A percentile compares a stretch with the other conserved stretches of the same genome.
Conservation (phyloP, 2,888 invertebrate species). For the Drosophila nr. perissopoda region DNA sequence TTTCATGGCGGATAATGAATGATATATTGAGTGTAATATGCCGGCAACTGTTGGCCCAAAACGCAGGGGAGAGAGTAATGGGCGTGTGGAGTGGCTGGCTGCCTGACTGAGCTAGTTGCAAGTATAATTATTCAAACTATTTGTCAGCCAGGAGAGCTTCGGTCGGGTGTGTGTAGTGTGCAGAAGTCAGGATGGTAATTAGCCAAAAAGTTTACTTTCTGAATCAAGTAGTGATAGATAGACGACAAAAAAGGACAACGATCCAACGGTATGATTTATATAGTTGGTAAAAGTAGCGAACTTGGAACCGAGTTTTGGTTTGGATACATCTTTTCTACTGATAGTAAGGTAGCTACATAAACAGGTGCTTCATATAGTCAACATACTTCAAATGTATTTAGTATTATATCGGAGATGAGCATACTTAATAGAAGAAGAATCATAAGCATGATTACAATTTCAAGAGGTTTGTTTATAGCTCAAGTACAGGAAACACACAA, state of each 20-base stretch:
- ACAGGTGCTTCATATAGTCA: not conserved
- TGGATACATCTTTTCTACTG: not conserved
- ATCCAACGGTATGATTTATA: slow-evolving; percentile 11
- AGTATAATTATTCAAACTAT: slow-evolving; percentile 77
- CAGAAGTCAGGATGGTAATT: slow-evolving; percentile 58
- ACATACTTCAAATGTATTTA: not conserved
- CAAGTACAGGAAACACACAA: not conserved
- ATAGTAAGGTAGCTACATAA: not conserved
- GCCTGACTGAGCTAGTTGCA: slow-evolving; percentile 53
- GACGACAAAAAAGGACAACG: slow-evolving; percentile 28
- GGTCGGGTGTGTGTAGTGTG: slow-evolving; percentile 10
- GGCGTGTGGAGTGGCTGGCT: not conserved
- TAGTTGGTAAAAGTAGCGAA: not conserved
- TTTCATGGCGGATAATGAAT: slow-evolving; percentile 79
- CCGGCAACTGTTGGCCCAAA: slow-evolving; percentile 26
- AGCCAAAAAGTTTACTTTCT: slow-evolving; percentile 57
- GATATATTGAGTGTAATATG: slow-evolving; percentile 73
- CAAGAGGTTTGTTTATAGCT: not conserved
- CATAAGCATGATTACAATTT: not conserved
- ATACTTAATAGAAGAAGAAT: not conserved
- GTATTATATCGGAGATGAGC: not conserved
- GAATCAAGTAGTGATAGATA: slow-evolving; percentile 37
- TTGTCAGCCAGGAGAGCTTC: slow-evolving; percentile 53
- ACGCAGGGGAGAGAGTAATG: not conserved
- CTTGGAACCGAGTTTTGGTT: not conserved